Percentiles rank a stretch among this genome's conserved stretches.
Evolutionary conservation across 2,888 invertebrate genomes (phyloP).

Genomic region (Branchipolynoe longqiensis): DNA sequence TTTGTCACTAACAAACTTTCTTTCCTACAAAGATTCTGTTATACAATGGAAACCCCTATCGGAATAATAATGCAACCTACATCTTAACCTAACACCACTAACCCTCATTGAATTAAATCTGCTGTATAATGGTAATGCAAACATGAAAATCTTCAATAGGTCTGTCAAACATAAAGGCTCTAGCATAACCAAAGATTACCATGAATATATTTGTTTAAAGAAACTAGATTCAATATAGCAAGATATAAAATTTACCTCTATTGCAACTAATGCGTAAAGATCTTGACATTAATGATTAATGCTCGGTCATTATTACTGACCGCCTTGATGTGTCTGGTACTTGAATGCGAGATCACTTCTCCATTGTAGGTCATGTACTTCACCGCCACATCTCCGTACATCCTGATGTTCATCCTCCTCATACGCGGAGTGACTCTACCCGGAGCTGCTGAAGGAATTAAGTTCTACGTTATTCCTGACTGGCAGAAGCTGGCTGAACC

Average conservation of each 20-base stretch:
- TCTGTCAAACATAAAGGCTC: no score
- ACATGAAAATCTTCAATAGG: no score
- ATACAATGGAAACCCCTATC: background rate
- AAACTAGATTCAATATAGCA: no score
- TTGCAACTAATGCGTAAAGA: no score
- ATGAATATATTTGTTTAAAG: no score
- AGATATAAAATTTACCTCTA: no score
- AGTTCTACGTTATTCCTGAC: conserved; percentile 88
- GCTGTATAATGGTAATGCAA: no score
- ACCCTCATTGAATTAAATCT: no score
- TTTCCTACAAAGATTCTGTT: background rate
- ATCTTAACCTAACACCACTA: no score
- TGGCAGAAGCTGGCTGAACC: conserved; percentile 87
- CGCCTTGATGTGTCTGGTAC: conserved; percentile 21
- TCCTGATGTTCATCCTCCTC: conserved; percentile 77
- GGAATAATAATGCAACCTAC: background rate
- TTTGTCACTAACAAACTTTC: background rate
- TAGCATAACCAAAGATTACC: no score
- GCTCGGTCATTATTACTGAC: background rate
- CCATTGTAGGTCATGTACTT: conserved; percentile 78
- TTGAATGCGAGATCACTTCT: conserved; percentile 49
- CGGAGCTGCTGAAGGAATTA: conserved; percentile 88
- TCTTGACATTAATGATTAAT: background rate
- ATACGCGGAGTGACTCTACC: conserved; percentile 75
- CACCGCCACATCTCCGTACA: conserved; percentile 78